Percentiles rank a stretch among this genome's conserved stretches.
These are phyloP conservation scores for Mixornis gularis DNA, from an alignment of 2,113 vertebrate genomes.

Conservation along the genomic window DNA sequence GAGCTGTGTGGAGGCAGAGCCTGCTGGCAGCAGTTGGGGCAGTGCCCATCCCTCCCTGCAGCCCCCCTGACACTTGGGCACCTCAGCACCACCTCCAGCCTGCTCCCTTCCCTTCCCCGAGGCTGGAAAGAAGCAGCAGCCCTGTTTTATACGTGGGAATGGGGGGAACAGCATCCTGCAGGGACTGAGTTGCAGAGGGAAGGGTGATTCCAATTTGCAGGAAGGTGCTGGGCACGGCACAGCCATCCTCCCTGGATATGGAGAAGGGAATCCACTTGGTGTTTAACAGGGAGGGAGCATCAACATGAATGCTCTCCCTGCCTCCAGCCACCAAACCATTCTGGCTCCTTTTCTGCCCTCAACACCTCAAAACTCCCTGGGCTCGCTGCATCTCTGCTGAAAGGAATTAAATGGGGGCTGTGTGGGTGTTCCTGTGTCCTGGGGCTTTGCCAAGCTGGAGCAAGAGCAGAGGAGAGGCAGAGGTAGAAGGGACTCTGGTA, in stretches of 20 bases:
- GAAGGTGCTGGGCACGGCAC: rapidly evolving
- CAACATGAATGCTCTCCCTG: not conserved
- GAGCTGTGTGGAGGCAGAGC: not conserved
- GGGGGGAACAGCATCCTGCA: not conserved
- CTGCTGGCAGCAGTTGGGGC: not conserved
- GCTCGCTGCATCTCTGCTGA: rapidly evolving
- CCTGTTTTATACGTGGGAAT: not conserved
- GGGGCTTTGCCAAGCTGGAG: not conserved
- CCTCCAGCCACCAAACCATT: not conserved
- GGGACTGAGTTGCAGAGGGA: not conserved
- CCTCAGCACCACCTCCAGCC: not conserved
- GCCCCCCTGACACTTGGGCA: rapidly evolving
- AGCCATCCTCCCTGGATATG: not conserved
- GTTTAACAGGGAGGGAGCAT: not conserved
- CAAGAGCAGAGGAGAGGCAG: not conserved
- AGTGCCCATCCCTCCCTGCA: rapidly evolving
- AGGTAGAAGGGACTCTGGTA: not conserved
- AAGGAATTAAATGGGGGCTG: not conserved
- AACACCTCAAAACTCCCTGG: rapidly evolving
- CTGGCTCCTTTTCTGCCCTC: not conserved
- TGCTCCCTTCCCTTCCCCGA: not conserved
- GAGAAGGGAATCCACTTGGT: not conserved
- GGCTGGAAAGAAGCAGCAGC: not conserved
- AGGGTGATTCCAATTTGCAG: not conserved
- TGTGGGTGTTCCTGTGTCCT: not conserved